Evolutionary conservation across 1,140 invertebrate genomes (phyloP), one percentile per base, ranked within the genome.

Genomic region (Ganaspis sp.): DNA sequence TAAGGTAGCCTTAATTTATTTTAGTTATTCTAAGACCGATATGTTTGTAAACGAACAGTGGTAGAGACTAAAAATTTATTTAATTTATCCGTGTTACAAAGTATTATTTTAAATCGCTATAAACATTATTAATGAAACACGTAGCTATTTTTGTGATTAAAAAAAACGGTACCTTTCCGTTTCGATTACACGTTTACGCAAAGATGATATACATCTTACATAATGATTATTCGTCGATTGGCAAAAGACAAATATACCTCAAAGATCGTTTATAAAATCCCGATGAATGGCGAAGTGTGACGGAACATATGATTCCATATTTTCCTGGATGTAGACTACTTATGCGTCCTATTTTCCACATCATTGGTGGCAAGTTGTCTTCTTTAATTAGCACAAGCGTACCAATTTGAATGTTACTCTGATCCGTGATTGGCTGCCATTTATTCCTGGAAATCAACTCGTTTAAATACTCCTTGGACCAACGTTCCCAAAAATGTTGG

Each of bases 321-420:
- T 42, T 42, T 17, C 82, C 84, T 1, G 77, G 78, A 64, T 84
- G 79, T 0, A 78, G 15, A 38, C 75, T 23, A 0, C 11, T 11
- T 11, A 86, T 54, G 9, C 73, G 34, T 58, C 79, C 79, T 49
- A 83, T 9, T 19, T 21, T 49, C 90, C 90, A 91, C 15, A 83
- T 77, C 12, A 87, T 69, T 4, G 88, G 84, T 5, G 86, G 86
- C 15, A 76, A 2, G 45, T 87, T 86, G 15, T 88, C 83, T 58
- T 89, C 85, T 64, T 88, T 87, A 0, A 91, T 45, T 0, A 91
- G 11, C 0, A 91, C 90, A 9, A 91, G 19, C 15, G 79, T 76
- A 17, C 85, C 89, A 21, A 77, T 45, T 53, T 82, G 53, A 2
- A 90, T 53, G 15, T 81, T 73, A 2, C 19, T 9, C 11, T 81